These are phyloP conservation scores for Diachrysia chrysitis DNA, from an alignment of 2,888 invertebrate species.

Conservation along the genomic window DNA sequence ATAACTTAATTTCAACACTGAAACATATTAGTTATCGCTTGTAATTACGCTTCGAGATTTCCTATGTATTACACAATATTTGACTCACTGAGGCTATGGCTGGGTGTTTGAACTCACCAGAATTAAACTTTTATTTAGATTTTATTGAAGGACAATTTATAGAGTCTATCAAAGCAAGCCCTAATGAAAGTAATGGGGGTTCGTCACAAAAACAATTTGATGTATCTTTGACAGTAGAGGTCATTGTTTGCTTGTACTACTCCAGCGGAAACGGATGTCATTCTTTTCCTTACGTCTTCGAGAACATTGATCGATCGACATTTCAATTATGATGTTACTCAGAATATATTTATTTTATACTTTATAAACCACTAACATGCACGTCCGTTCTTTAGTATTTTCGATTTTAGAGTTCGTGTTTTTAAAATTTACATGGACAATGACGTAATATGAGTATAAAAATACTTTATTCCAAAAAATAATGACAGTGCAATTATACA, in stretches of 20 bases:
- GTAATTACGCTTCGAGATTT: not conserved
- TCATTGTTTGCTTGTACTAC: conserved; percentile 51
- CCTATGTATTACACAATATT: not conserved
- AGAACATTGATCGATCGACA: conserved; percentile 70
- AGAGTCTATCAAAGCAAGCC: conserved; percentile 29
- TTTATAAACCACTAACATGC: conserved; percentile 15
- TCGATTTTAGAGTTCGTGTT: not conserved
- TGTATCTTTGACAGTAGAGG: conserved; percentile 64
- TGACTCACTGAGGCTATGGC: conserved; percentile 9
- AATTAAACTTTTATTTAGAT: conserved; percentile 37
- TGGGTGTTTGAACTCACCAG: conserved; percentile 39
- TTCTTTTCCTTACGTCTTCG: conserved; percentile 64
- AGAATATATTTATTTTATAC: conserved; percentile 32
- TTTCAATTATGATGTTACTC: conserved; percentile 59
- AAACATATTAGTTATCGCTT: not conserved
- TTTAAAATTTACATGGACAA: not conserved
- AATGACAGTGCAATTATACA: not conserved
- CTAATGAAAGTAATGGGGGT: conserved; percentile 45
- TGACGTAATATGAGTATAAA: not conserved
- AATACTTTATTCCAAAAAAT: not conserved
- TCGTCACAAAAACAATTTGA: conserved; percentile 50
- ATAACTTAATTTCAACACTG: not conserved
- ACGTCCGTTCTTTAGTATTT: conserved; percentile 14
- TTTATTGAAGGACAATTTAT: conserved; percentile 26
- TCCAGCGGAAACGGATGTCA: conserved; percentile 74